Evolutionary conservation across 2,113 vertebrate genomes (phyloP), one percentile per base, ranked within the genome.

Genomic region (Andinoacara biseriatus): DNA sequence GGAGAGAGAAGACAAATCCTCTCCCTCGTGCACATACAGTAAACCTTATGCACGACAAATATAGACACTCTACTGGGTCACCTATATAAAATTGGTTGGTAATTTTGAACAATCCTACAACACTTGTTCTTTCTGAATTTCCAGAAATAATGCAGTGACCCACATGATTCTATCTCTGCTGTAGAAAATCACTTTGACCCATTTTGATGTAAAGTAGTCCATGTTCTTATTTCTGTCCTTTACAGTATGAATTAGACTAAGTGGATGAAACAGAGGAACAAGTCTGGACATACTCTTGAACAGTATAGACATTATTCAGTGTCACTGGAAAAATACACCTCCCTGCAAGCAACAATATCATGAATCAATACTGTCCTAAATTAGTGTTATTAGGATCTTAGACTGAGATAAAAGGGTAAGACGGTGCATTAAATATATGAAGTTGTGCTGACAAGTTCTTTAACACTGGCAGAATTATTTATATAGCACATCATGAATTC

Each of bases 81-180:
- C 95, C 94, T 94, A 94, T 94, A 94, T 94, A 94, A 91, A 86
- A 95, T 84, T 84, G 82, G 86, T 94, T 76, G 88, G 85, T 93
- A 89, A 93, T 94, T 96, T 95, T 94, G 86, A 90, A 92, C 90
- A 93, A 89, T 93, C 87, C 76, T 92, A 87, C 87, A 91, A 89
- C 89, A 88, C 90, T 87, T 90, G 82, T 90, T 89, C 91, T 90
- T 90, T 89, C 85, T 88, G 90, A 89, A 92, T 93, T 89, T 90
- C 94, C 94, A 94, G 93, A 94, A 95, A 94, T 96, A 94, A 95
- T 95, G 93, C 87, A 91, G 83, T 95, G 95, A 96, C 96, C 96
- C 94, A 95, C 95, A 94, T 92, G 90, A 90, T 92, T 93, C 81
- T 86, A 88, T 81, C 85, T 91, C 87, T 63, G 91, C 87, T 80